Conservation (phyloP, 2,888 invertebrate species). For the Boloria euphrosyne region DNA sequence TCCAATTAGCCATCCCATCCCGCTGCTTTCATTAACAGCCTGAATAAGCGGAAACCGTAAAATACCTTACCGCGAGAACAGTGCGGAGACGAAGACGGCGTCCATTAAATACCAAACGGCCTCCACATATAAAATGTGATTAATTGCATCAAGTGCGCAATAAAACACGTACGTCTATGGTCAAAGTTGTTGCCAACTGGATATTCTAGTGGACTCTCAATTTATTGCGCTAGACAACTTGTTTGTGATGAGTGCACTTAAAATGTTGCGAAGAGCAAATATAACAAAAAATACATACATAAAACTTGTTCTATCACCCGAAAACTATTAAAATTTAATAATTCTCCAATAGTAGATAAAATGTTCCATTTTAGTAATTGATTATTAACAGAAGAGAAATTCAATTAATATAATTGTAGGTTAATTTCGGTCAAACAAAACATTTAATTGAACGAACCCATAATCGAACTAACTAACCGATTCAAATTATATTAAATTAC, state of each 20-base stretch:
- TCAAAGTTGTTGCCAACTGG: constrained; percentile 23
- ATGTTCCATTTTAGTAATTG: neutral
- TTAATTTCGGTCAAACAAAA: constrained; percentile 2
- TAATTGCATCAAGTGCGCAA: constrained; percentile 28
- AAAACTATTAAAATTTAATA: too few species aligned
- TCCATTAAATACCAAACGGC: constrained; percentile 29
- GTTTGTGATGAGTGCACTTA: constrained; percentile 1
- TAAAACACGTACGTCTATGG: constrained; percentile 28
- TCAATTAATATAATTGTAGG: constrained; percentile 1
- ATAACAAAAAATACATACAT: too few species aligned
- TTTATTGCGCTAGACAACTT: neutral
- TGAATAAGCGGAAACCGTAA: constrained; percentile 61
- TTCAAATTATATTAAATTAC: constrained; percentile 9
- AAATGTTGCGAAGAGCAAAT: neutral
- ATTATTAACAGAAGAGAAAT: constrained; percentile 3
- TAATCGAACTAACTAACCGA: neutral
- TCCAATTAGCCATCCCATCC: constrained; percentile 74
- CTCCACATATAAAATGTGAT: constrained; percentile 46
- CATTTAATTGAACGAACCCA: neutral
- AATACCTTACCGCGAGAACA: constrained; percentile 49
- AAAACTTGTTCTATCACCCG: too few species aligned
- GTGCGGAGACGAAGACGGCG: constrained; percentile 25
- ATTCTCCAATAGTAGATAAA: too few species aligned
- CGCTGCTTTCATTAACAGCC: constrained; percentile 65
- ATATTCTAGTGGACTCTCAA: constrained; percentile 8